These are phyloP conservation scores for Sebastes goodei DNA, from an alignment of 2,797 vertebrate genomes.

Conservation along the genomic window DNA sequence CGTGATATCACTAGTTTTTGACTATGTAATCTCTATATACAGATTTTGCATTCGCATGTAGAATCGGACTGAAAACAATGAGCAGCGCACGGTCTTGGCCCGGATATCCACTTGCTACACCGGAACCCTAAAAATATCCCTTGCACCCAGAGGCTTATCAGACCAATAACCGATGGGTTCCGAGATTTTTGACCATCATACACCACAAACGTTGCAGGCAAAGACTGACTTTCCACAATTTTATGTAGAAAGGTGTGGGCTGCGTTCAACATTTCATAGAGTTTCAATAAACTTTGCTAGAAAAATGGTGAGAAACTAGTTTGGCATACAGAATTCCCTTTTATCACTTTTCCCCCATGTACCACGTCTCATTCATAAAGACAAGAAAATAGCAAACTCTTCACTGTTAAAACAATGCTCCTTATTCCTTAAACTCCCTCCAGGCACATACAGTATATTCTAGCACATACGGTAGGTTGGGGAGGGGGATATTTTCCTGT, in stretches of 20 bases:
- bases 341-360: background rate
- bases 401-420: background rate
- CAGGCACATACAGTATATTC: background rate
- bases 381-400: background rate
- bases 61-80: no score
- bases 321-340: background rate
- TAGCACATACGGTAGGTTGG: no score
- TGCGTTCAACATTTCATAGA: background rate
- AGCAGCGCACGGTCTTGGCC: no score
- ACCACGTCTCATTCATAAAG: background rate
- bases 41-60: no score
- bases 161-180: no score
- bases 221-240: background rate
- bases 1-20: no score
- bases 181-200: no score
- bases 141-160: no score
- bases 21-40: no score
- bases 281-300: background rate
- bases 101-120: no score
- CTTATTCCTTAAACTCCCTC: background rate
- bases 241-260: background rate
- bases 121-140: no score
- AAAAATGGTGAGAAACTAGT: background rate
- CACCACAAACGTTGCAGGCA: no score
- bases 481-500: conserved; percentile 4